Base-by-base conservation (phyloP, 2,888 invertebrate species). In the Epistrophella euchroma region DNA sequence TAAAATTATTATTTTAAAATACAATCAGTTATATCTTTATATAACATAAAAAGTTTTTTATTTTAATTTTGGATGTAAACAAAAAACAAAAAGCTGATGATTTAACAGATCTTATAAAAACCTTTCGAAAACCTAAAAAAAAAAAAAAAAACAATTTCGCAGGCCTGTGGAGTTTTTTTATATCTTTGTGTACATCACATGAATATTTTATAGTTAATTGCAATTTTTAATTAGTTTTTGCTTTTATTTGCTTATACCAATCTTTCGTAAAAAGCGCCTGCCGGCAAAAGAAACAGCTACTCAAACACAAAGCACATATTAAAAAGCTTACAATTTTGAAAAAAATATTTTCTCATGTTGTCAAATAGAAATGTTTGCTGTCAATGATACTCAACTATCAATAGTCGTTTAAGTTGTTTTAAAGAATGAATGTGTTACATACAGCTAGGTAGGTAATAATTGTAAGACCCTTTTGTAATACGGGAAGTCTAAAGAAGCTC, bases 391-490 rank as follows among this genome's bases (percentile, higher is more conserved):
- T 43, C 25, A 62, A 62, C 40, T 43, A 28, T 62, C 43, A 62
- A 43, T 62, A 43, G 37, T 10, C 40, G 40, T 25, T 60, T 60
- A 22, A 40, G 40, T 13, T 19, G 15, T 37, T 7, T 58, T 19
- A 1, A 19, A 19, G 60, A 60, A 58, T 60, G 19, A 37, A 22
- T 22, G 32, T 32, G 32, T 9, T 32, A 32, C n/a, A n/a, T n/a
- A 60, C 37, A 60, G 60, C 62, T 11, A 15, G n/a, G n/a, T n/a
- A n/a, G n/a, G n/a, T 37, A 40, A 43, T 62, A 43, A 62, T 43
- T 62, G 25, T 45, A 62, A 43, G 17, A 4, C 17, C 25, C 43
- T 62, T 43, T 28, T 43, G 9, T 28, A 32, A 7, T 6, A 32
- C 6, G 11, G 11, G 4, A 43, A 13, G 10, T 62, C 28, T 19